Evolutionary conservation across 2,888 invertebrate genomes (phyloP), one percentile per base, ranked within the genome.

Genomic region (Rapana venosa): DNA sequence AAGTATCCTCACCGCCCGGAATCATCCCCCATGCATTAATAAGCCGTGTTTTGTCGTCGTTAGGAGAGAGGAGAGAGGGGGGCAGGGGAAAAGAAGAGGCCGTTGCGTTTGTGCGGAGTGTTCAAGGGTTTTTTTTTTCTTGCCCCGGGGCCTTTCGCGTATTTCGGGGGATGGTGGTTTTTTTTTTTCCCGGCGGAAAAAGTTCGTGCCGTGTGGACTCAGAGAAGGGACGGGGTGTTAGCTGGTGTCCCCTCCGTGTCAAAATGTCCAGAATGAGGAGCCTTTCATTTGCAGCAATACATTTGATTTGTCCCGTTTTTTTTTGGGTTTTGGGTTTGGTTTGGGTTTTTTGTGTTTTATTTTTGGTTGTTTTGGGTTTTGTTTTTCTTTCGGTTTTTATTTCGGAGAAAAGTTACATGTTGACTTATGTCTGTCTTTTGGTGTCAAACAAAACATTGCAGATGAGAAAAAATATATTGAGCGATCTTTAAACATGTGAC

Each of bases 281-380:
- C 36, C 36, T 6, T 47, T 83, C 36, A 83, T 47, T 83, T 83
- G 81, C 81, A 83, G 81, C 81, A 83, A 83, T 83, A 83, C 81
- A 83, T 22, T 83, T 83, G 81, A 83, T n/a, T 47, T 83, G 22
- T 79, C 0, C 22, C 32, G 15, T 32, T 79, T 35, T 79, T 77
- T 8, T 70, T 20, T 70, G 30, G 30, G 79, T 70, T 20, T 70
- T 20, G 8, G 70, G 26, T 70, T 70, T 70, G 22, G 30, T 26
- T 26, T 74, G 20, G 70, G 30, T 26, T 74, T 36, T 20, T 81
- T 81, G 47, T 83, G 20, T 26, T 26, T 83, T 83, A n/a, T 32
- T 79, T 47, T 47, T 47, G 47, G 2, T 2, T 47, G 47, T 8
- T 47, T 47, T 47, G 47, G 47, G n/a, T n/a, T 47, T 8, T 47